These are phyloP conservation scores for Psophia crepitans DNA, from an alignment of 2,113 vertebrate species.

Conservation along the genomic window DNA sequence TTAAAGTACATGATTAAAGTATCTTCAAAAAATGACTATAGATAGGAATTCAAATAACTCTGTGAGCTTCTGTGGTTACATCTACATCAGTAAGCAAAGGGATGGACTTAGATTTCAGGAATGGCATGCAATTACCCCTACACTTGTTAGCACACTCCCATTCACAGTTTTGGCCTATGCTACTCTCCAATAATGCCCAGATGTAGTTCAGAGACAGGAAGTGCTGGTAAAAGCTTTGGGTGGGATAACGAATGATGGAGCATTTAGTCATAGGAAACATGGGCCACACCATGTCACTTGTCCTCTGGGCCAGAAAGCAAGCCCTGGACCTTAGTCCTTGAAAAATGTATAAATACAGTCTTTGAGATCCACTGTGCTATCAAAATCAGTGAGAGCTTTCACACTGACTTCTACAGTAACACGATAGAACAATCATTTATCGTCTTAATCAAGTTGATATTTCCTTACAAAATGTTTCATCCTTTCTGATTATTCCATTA, in stretches of 20 bases:
- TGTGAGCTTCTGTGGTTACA: not conserved
- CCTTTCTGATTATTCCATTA: not conserved
- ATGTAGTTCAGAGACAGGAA: not conserved
- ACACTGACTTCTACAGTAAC: not conserved
- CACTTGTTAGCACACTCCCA: not conserved
- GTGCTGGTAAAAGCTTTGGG: not conserved
- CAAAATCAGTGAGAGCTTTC: not conserved
- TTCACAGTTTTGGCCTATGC: not conserved
- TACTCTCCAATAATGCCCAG: not conserved
- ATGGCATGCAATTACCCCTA: not conserved
- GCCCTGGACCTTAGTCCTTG: not conserved
- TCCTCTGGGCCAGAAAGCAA: not conserved
- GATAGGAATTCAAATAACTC: not conserved
- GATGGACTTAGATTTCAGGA: not conserved
- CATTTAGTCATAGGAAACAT: not conserved
- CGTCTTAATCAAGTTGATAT: not conserved
- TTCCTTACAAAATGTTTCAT: not conserved
- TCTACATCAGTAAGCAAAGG: not conserved
- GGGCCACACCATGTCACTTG: not conserved
- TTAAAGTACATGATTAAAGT: not conserved
- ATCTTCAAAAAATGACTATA: not conserved
- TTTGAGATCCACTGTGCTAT: not conserved
- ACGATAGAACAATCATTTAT: not conserved
- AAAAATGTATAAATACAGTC: rapidly evolving
- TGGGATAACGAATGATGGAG: not conserved